Evolutionary conservation across 1,140 invertebrate genomes (phyloP).

Genomic region (Scaptodrosophila lebanonensis): DNA sequence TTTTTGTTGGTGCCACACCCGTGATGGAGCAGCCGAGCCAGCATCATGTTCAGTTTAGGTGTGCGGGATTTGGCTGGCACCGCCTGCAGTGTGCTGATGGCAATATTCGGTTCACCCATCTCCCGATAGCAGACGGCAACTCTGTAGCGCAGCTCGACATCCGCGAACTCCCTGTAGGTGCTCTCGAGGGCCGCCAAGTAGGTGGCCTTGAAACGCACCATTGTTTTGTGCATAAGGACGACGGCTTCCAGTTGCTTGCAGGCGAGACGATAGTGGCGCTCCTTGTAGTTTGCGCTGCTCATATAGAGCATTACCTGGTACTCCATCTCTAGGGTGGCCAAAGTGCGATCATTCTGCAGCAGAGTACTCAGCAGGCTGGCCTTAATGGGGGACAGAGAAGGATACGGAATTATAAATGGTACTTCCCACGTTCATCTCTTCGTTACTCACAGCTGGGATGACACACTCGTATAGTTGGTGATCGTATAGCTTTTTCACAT

Average conservation of each 20-base stretch:
- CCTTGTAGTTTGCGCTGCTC: constrained; percentile 45
- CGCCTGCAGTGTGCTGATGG: constrained; percentile 82
- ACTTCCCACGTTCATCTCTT: not conserved
- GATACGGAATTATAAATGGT: not conserved
- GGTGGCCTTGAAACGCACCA: constrained; percentile 50
- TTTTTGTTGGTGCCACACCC: constrained; percentile 82
- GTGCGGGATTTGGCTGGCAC: constrained; percentile 84
- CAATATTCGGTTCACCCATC: constrained; percentile 81
- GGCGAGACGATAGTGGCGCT: constrained; percentile 47
- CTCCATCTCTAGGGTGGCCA: constrained; percentile 61
- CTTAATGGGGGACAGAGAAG: constrained; percentile 18
- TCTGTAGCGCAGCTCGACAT: constrained; percentile 84
- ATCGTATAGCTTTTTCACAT: constrained; percentile 68
- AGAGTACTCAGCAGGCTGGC: constrained; percentile 56
- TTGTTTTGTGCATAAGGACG: constrained; percentile 41
- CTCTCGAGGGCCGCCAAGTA: constrained; percentile 51
- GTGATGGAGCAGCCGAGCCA: constrained; percentile 83
- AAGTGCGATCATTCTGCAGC: constrained; percentile 56
- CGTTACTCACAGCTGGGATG: constrained; percentile 47
- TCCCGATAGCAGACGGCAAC: constrained; percentile 83
- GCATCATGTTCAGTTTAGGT: constrained; percentile 84
- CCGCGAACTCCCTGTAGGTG: constrained; percentile 77
- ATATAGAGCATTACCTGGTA: constrained; percentile 61
- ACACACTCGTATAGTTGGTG: constrained; percentile 64
- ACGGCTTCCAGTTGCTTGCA: constrained; percentile 37